A percentile compares a stretch with the other conserved stretches of the same genome.
Evolutionary conservation across 2,888 invertebrate genomes (phyloP).

Genomic region (Meteorus cinctellus): DNA sequence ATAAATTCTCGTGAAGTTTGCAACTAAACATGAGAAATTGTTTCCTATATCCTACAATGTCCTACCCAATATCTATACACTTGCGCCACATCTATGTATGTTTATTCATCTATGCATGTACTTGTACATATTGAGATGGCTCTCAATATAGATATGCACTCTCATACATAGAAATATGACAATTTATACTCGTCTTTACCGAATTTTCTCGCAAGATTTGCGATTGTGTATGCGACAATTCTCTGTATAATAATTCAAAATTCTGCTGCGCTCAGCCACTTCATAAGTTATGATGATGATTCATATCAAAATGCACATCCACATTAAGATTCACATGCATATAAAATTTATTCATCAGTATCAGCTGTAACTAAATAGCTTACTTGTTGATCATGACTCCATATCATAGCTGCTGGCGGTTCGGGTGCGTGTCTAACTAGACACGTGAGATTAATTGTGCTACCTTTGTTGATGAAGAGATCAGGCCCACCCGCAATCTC

Average conservation of each 20-base stretch:
- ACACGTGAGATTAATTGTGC: slow-evolving; percentile 90
- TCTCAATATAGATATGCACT: background rate
- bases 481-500: slow-evolving; percentile 87
- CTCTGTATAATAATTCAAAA: background rate
- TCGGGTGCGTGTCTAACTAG: slow-evolving; percentile 87
- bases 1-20: slow-evolving; percentile 26
- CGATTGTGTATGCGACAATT: background rate
- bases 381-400: slow-evolving; percentile 84
- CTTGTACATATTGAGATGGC: background rate
- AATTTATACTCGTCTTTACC: background rate
- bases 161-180: background rate
- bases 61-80: background rate
- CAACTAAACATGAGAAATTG: slow-evolving; percentile 32
- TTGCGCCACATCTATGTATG: background rate
- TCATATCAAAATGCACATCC: background rate
- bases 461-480: slow-evolving; percentile 87
- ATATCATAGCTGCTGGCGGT: slow-evolving; percentile 85
- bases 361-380: slow-evolving; percentile 44
- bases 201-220: background rate
- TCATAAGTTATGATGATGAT: slow-evolving; percentile 11
- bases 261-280: background rate
- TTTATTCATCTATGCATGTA: background rate
- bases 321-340: background rate
- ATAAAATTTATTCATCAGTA: slow-evolving; percentile 45
- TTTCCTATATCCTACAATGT: background rate